Evolutionary conservation across 2,888 invertebrate genomes (phyloP), one percentile per base, ranked within the genome.

Genomic region (Arenicola marina): DNA sequence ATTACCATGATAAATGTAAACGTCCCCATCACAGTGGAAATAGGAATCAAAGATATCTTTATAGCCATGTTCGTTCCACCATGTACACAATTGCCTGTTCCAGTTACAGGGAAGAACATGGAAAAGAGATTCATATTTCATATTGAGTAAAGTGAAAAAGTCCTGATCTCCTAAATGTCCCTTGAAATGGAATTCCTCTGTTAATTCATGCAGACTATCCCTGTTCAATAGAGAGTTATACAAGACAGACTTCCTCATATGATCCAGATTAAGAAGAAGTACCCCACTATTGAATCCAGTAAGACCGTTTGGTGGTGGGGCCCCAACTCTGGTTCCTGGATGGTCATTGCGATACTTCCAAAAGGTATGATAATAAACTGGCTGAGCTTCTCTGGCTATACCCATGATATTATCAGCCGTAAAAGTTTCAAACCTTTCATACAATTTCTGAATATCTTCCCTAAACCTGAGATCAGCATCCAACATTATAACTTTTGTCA

Each of bases 251-350:
- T 86, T 82, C 66, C 91, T 84, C 81, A 91, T 87, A 70, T 87
- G 87, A 56, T 88, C 86, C 43, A 92, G 84, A 76, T 90, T 86
- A 54, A 92, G 84, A 46, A 92, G 84, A 38, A 92, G 86, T 1
- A 92, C 90, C 4, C 92, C 92, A 70, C 91, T 91, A 83, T 92
- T 92, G 73, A 90, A 89, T 1, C 92, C 92, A n/a, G 90, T 89
- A 75, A 81, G 73, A 3, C 86, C 86, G 44, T 82, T 73, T 0
- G 84, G 83, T 15, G 86, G 85, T 0, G 87, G 86, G 51, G 84
- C 86, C 4, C 89, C 89, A 68, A 89, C 88, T 32, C 83, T 84
- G 2, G 89, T 89, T 33, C 86, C 86, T 7, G 88, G 88, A 77
- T 89, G 86, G 68, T 87, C 87, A 31, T 73, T 69, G 4, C 90